Base-by-base conservation (phyloP, 2,113 vertebrate species). In the Platichthys flesus region DNA sequence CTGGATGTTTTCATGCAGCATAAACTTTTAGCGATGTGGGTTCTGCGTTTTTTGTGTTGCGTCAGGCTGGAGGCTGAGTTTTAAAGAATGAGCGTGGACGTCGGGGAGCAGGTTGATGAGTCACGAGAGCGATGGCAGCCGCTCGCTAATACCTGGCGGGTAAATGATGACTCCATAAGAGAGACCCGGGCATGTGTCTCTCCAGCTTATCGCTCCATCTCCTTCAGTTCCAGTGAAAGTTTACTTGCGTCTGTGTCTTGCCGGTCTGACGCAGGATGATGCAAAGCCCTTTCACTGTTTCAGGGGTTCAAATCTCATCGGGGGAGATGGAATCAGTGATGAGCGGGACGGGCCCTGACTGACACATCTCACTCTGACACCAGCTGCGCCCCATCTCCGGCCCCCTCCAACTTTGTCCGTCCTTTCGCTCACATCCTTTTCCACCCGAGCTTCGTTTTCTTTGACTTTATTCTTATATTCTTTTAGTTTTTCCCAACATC, bases 311-410 rank as follows among this genome's bases (percentile, higher is more conserved):
- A 90, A 91, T 91, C 90, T 89, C 71, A 71, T 75, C 55, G 0
- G 60, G 42, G 59, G 71, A 85, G 88, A 90, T 84, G 62, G 66
- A 83, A 89, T 89, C 88, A 52, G 69, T 10, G 20, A 87, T 47
- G 58, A 80, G 76, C 60, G 84, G 84, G 86, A 87, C 79, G 76
- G 76, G 47, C 86, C 82, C 67, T 85, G 85, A 90, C 79, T 88
- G 88, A 75, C 90, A 90, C 87, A 89, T 90, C 62, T 88, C 84
- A 87, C 74, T 82, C 28, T 59, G 91, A 91, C 88, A 90, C 81
- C 77, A 79, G 47, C 74, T 62, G 62, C 26, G 76, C 82, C 24
- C 84, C 52, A 4, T 75, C 64, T 42, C 8, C 31, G 13, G 20
- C 56, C 28, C 37, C 61, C 24, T 10, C n/a, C 49, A 18, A 24